A percentile compares a stretch with the other conserved stretches of the same genome.
Evolutionary conservation across 30 jellyfish, hydroid and myxozoan genomes (phyloP).

Genomic region (Sanderia malayensis): DNA sequence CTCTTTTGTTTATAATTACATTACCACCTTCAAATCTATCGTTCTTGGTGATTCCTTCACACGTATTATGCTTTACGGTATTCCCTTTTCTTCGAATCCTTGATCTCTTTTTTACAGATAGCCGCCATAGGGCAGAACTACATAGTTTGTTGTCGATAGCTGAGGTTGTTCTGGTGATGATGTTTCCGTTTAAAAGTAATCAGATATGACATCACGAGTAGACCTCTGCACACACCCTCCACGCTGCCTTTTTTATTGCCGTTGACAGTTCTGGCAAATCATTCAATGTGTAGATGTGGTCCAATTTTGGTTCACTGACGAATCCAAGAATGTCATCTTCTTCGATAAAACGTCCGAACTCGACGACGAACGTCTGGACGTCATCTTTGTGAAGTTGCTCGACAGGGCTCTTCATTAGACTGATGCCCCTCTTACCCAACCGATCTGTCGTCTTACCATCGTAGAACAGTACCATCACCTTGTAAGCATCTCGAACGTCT

Average conservation of each 20-base stretch:
- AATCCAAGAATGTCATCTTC: conserved; percentile 53
- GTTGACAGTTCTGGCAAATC: conserved; percentile 53
- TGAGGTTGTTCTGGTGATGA: too few species aligned
- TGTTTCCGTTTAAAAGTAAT: too few species aligned
- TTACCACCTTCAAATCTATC: too few species aligned
- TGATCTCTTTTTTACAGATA: too few species aligned
- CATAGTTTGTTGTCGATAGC: too few species aligned
- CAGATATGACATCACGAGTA: too few species aligned
- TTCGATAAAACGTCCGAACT: conserved; percentile 53
- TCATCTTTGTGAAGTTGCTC: conserved; percentile 22
- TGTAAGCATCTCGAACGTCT: conserved; percentile 43
- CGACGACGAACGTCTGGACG: conserved; percentile 52
- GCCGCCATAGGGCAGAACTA: too few species aligned
- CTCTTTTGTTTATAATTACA: too few species aligned
- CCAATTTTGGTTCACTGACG: conserved; percentile 62
- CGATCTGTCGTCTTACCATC: conserved; percentile 66
- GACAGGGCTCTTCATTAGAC: conserved; percentile 29
- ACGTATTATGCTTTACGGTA: too few species aligned
- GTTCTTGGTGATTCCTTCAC: too few species aligned
- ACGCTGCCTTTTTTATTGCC: conserved; percentile 42
- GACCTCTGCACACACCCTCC: conserved; percentile 39
- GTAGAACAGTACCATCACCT: conserved; percentile 46
- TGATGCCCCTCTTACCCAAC: conserved; percentile 44
- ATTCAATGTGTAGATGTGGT: conserved; percentile 55
- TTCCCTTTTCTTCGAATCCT: too few species aligned